These are phyloP conservation scores for Lepidonotus clava DNA, from an alignment of 2,888 invertebrate genomes.

Conservation along the genomic window DNA sequence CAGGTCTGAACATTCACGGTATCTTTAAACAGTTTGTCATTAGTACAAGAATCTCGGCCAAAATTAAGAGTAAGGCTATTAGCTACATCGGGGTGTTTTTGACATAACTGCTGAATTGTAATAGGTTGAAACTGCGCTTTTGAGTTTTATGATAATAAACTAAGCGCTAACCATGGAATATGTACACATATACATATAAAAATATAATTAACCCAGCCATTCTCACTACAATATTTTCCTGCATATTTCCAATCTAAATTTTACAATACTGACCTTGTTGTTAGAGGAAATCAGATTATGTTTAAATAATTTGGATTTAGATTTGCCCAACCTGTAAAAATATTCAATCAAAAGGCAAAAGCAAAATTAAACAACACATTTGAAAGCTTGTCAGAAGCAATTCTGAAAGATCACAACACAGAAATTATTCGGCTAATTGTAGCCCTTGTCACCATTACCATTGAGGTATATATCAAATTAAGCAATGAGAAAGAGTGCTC, in stretches of 20 bases:
- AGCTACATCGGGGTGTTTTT: too few relatives aligned
- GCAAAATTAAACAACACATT: neutral
- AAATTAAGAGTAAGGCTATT: too few relatives aligned
- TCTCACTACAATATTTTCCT: neutral
- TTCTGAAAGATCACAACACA: neutral
- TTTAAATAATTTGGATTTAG: too few relatives aligned
- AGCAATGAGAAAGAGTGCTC: neutral
- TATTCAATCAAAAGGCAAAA: neutral
- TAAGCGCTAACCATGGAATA: too few relatives aligned
- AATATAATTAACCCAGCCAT: neutral
- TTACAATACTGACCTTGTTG: neutral
- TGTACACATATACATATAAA: neutral
- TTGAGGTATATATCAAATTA: conserved; percentile 24
- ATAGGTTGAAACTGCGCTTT: too few relatives aligned
- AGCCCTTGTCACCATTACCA: conserved; percentile 31
- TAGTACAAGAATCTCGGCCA: too few relatives aligned
- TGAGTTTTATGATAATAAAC: too few relatives aligned
- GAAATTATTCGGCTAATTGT: neutral
- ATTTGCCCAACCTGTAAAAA: too few relatives aligned
- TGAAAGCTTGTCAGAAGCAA: neutral
- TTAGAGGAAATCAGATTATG: neutral
- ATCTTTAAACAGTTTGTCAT: too few relatives aligned
- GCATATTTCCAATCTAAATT: neutral
- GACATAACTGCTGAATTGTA: too few relatives aligned
- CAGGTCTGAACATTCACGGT: too few relatives aligned